These are phyloP conservation scores for Pycnonotus jocosus DNA, from an alignment of 2,113 vertebrate genomes.

Conservation along the genomic window DNA sequence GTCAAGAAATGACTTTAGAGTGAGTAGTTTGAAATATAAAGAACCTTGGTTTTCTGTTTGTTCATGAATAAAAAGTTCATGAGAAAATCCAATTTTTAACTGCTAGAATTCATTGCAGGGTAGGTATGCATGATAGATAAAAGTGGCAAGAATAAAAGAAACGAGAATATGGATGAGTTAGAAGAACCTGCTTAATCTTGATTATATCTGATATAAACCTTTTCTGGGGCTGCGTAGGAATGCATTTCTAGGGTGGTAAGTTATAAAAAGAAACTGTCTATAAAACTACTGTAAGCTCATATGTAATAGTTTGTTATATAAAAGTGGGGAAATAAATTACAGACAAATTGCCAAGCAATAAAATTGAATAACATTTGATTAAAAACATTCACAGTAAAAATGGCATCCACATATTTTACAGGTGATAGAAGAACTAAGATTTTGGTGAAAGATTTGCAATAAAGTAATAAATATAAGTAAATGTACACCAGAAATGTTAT, in stretches of 20 bases:
- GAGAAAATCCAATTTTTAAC: not conserved
- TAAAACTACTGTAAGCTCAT: slow-evolving; percentile 15
- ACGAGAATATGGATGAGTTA: not conserved
- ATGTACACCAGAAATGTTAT: not conserved
- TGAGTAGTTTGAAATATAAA: not conserved
- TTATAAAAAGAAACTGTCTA: slow-evolving; percentile 44
- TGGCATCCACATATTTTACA: not conserved
- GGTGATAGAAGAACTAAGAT: not conserved
- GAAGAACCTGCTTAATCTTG: not conserved
- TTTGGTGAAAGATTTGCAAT: not conserved
- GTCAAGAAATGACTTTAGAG: not conserved
- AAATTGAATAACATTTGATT: not conserved
- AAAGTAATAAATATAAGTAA: slow-evolving; percentile 1
- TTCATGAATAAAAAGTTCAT: not conserved
- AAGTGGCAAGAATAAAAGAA: not conserved
- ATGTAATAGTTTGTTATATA: slow-evolving; percentile 33
- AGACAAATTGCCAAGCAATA: slow-evolving; percentile 11
- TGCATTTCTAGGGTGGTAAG: not conserved
- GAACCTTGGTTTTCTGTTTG: not conserved
- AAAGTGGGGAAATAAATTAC: slow-evolving; percentile 24
- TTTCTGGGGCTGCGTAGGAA: slow-evolving; percentile 37
- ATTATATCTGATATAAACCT: not conserved
- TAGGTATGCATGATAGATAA: not conserved
- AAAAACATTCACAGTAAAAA: not conserved
- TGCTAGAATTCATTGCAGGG: not conserved